These are phyloP conservation scores for Erannis defoliaria DNA, from an alignment of 2,888 invertebrate genomes.

Conservation along the genomic window DNA sequence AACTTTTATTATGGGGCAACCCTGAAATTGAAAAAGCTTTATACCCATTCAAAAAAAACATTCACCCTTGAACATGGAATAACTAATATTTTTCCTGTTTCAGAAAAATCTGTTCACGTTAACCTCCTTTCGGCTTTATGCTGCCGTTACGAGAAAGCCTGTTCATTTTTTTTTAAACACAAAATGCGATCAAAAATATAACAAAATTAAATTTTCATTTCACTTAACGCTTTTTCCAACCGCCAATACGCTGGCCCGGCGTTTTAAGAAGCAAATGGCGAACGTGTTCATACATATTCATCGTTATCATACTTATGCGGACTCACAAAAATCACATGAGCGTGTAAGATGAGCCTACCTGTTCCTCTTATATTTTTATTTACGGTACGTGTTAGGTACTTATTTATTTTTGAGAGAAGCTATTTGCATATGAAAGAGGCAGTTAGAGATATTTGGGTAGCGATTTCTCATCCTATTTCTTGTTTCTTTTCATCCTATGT, in stretches of 20 bases:
- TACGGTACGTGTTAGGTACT: constrained; percentile 33
- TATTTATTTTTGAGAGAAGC: constrained; percentile 13
- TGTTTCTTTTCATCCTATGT: too few relatives aligned
- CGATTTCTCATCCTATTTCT: neutral
- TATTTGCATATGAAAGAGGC: constrained; percentile 19
- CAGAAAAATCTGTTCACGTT: too few relatives aligned
- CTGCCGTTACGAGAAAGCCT: too few relatives aligned
- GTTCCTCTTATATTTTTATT: constrained; percentile 44
- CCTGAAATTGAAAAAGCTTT: too few relatives aligned
- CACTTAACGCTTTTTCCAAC: neutral
- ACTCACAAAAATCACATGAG: constrained; percentile 44
- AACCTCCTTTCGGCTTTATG: too few relatives aligned
- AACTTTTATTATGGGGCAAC: too few relatives aligned
- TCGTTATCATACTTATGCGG: constrained; percentile 45
- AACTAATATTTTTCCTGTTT: too few relatives aligned
- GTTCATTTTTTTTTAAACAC: too few relatives aligned
- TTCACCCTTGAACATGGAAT: too few relatives aligned
- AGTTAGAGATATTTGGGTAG: neutral
- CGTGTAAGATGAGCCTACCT: constrained; percentile 40
- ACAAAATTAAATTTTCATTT: too few relatives aligned
- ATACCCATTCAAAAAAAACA: too few relatives aligned
- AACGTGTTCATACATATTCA: constrained; percentile 72
- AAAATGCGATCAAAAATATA: too few relatives aligned
- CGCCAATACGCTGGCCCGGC: constrained; percentile 45
- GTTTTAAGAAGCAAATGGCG: constrained; percentile 59